Conservation (phyloP, 1,140 invertebrate species). For the Thaumatotibia leucotreta region DNA sequence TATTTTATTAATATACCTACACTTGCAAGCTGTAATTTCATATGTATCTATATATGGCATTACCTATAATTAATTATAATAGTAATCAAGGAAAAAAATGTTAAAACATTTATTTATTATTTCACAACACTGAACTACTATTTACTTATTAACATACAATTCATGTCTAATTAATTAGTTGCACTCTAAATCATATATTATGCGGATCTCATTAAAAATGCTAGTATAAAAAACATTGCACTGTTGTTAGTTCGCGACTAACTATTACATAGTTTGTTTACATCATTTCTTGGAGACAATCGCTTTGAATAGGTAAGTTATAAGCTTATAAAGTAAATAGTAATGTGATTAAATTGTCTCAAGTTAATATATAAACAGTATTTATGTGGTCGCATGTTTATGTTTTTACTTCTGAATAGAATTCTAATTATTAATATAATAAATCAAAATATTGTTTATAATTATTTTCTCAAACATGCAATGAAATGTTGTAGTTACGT, state of each 20-base stretch:
- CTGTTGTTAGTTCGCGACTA: not conserved
- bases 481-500: too few species aligned
- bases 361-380: too few species aligned
- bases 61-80: too few species aligned
- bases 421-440: too few species aligned
- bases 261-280: not conserved
- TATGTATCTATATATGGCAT: too few species aligned
- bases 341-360: not conserved
- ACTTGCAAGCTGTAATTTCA: too few species aligned
- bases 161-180: not conserved
- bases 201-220: not conserved
- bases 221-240: not conserved
- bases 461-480: too few species aligned
- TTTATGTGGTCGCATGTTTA: too few species aligned
- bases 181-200: not conserved
- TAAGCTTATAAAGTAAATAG: not conserved
- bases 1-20: too few species aligned
- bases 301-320: not conserved
- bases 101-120: not conserved
- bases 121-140: not conserved
- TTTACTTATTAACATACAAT: not conserved
- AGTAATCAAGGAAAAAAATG: not conserved
- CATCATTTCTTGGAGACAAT: not conserved
- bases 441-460: too few species aligned
- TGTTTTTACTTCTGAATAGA: too few species aligned